Percentiles rank a stretch among this genome's conserved stretches.
Conservation (phyloP, 1,140 invertebrate genomes). For the Atta cephalotes region DNA sequence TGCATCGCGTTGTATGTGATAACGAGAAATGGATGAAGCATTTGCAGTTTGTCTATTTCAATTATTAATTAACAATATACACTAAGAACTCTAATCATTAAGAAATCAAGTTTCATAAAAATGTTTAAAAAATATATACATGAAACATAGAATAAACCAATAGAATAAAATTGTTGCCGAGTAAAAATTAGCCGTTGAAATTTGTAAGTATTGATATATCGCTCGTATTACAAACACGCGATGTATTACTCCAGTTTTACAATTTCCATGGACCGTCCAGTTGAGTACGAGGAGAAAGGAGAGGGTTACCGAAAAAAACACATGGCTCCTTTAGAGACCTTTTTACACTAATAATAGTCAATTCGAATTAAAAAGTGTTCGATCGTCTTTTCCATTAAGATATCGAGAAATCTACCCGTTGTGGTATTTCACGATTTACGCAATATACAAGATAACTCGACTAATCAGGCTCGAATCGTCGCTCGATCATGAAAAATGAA, state of each 20-base stretch:
- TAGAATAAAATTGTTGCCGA: conserved; percentile 7
- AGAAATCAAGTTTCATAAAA: not conserved
- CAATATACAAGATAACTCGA: conserved; percentile 36
- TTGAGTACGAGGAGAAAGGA: conserved; percentile 45
- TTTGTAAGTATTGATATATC: not conserved
- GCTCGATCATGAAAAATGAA: conserved; percentile 18
- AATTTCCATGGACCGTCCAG: conserved; percentile 66
- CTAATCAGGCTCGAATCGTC: conserved; percentile 29
- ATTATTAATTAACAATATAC: conserved; percentile 10
- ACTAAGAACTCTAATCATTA: not conserved
- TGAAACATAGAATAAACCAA: not conserved
- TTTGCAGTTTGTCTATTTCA: conserved; percentile 4
- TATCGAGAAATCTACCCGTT: conserved; percentile 21
- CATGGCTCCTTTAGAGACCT: conserved; percentile 45
- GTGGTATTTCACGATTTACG: conserved; percentile 6
- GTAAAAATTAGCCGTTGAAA: not conserved
- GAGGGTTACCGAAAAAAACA: conserved; percentile 33
- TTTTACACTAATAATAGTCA: conserved; percentile 57
- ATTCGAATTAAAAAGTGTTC: conserved; percentile 55
- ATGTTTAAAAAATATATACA: conserved; percentile 2
- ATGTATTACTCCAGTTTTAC: conserved; percentile 32
- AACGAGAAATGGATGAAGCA: not conserved
- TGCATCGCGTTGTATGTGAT: conserved; percentile 29
- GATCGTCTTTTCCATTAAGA: conserved; percentile 36
- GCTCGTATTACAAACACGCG: conserved; percentile 11